Percentiles rank a stretch among this genome's conserved stretches.
phyloP scores from a whole-genome alignment of 2,888 invertebrate species.

The Eristalinus aeneus region DNA sequence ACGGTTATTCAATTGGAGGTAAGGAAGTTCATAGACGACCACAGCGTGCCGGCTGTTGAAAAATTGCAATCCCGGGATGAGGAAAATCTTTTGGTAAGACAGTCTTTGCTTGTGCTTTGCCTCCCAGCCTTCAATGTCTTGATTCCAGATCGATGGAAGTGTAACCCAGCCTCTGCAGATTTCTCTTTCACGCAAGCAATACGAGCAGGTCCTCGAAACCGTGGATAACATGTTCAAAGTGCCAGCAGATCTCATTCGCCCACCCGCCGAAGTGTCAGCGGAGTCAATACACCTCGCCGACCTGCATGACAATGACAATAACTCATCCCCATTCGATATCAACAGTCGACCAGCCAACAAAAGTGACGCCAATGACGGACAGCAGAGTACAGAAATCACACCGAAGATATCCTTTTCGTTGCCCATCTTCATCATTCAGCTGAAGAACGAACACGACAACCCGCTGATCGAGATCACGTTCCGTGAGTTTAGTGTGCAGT shows the following conservation, averaged over 20 bases:
- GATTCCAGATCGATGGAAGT: constrained; percentile 85
- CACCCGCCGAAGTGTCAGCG: constrained; percentile 70
- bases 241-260: constrained; percentile 72
- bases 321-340: constrained; percentile 62
- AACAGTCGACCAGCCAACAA: constrained; percentile 27
- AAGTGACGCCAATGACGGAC: not conserved
- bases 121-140: not conserved
- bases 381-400: constrained; percentile 55
- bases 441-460: constrained; percentile 88
- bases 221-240: constrained; percentile 78
- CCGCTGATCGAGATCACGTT: constrained; percentile 93
- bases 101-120: not conserved
- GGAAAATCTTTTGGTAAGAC: constrained; percentile 48
- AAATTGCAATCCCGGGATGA: constrained; percentile 12
- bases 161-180: constrained; percentile 93
- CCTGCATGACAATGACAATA: constrained; percentile 72
- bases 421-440: constrained; percentile 87
- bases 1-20: constrained; percentile 89
- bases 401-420: constrained; percentile 86
- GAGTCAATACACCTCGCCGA: constrained; percentile 20
- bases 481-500: constrained; percentile 89
- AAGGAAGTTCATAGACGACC: constrained; percentile 79
- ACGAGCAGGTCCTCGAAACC: constrained; percentile 93
- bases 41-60: not conserved
- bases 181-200: constrained; percentile 92